Percentiles rank a stretch among this genome's conserved stretches.
Evolutionary conservation across 1,140 invertebrate genomes (phyloP).

Genomic region (Capitella teleta): DNA sequence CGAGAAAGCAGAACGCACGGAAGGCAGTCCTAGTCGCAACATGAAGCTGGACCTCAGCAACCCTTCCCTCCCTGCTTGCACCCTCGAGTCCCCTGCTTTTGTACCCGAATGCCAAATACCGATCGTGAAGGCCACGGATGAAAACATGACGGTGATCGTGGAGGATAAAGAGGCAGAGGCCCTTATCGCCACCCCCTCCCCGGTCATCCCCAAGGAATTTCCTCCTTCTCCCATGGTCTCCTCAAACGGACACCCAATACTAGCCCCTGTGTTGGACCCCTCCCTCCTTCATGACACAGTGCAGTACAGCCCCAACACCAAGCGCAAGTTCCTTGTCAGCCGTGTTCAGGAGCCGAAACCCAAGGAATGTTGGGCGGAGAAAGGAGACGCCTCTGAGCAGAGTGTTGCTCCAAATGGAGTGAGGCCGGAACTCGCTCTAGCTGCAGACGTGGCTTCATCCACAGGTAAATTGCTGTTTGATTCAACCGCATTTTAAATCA

Average conservation of each 20-base stretch:
- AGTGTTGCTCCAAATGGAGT: too few species aligned
- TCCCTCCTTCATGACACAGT: too few species aligned
- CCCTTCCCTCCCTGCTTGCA: slow-evolving; percentile 10
- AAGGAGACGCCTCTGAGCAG: too few species aligned
- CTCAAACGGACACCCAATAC: slow-evolving; percentile 3
- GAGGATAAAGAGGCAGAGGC: neutral
- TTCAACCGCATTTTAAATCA: too few species aligned
- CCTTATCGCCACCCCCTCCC: neutral
- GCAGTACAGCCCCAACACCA: too few species aligned
- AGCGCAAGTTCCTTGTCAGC: too few species aligned
- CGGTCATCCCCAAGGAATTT: neutral
- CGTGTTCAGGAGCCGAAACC: too few species aligned
- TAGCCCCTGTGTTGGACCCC: slow-evolving; percentile 9
- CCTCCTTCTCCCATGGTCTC: slow-evolving; percentile 6
- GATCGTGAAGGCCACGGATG: neutral
- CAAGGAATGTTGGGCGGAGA: too few species aligned
- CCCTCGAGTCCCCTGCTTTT: slow-evolving; percentile 23
- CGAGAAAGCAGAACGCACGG: neutral
- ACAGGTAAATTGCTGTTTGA: too few species aligned
- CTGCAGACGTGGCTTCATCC: too few species aligned
- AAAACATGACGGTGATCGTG: neutral
- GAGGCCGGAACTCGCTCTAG: too few species aligned
- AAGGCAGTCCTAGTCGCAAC: slow-evolving; percentile 14
- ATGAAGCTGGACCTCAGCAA: slow-evolving; percentile 5
- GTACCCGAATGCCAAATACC: slow-evolving; percentile 1